Conservation (phyloP, 1,140 invertebrate genomes). For the Marisa cornuarietis region DNA sequence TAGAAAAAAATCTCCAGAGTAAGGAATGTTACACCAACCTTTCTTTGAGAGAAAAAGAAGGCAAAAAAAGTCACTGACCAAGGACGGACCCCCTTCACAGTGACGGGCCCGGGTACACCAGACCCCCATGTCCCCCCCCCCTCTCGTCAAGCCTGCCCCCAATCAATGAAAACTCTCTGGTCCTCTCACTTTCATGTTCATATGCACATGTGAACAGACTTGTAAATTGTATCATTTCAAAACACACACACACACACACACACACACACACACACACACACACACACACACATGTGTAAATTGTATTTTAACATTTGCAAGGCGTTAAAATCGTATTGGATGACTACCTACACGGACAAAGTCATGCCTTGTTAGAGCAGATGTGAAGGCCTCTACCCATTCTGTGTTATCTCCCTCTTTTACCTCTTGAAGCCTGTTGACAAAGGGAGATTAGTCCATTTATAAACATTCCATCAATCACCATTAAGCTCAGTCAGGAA, state of each 20-base stretch:
- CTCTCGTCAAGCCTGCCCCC: no score
- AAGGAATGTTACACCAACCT: no score
- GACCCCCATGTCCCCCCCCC: no score
- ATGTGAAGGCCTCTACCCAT: slow-evolving; percentile 5
- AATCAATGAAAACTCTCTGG: neutral
- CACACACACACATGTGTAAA: neutral
- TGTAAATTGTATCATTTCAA: no score
- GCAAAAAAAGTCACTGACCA: no score
- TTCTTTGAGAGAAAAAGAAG: no score
- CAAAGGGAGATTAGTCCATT: neutral
- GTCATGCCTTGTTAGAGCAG: neutral
- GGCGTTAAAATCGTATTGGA: no score
- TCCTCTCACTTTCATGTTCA: neutral
- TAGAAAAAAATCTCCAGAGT: no score
- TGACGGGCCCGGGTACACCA: no score
- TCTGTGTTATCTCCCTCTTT: neutral
- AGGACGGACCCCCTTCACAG: no score
- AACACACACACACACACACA: neutral
- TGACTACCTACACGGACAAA: slow-evolving; percentile 7
- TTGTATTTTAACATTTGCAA: neutral
- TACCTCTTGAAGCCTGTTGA: slow-evolving; percentile 11
- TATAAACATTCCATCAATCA: neutral
- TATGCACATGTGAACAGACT: no score
- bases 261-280: neutral
- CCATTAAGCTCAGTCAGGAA: no score